Base-by-base conservation (phyloP, 2,113 vertebrate species). In the Ranitomeya imitator region DNA sequence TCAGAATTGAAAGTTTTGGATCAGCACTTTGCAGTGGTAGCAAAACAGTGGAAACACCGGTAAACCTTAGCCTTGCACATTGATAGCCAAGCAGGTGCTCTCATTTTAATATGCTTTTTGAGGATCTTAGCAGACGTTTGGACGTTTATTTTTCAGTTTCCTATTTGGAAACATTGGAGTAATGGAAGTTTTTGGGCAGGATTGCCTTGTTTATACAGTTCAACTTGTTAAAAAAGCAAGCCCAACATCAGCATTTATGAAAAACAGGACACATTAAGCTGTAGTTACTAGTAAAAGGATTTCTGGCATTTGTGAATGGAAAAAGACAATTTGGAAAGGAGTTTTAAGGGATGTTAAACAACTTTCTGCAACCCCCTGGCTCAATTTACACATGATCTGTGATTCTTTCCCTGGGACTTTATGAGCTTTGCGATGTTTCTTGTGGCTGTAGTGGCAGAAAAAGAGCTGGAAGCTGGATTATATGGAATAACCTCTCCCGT, bases 181-280 rank as follows among this genome's bases (percentile, higher is more conserved):
- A 86, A 86, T 86, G 85, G 85, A 86, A 86, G 85, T 76, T 86
- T 86, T 76, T 69, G 73, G 85, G 55, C 71, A 86, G 85, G 73
- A 78, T 76, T 61, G 55, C 37, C 71, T 86, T 86, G 85, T 86
- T 86, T 86, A 86, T 86, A 77, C 73, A 78, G 85, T 77, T 77
- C 74, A 78, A 78, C 85, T 86, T 86, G 85, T 86, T 86, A 86
- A 86, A 86, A 84, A 74, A 78, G 54, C 73, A 86, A 77, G 74
- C 78, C 85, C 85, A 86, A 86, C 85, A 86, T 86, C 73, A 86
- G 85, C 85, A 86, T 78, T 86, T 78, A 77, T 86, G 74, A 86
- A 77, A 76, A 77, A 86, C 85, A 86, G 85, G 85, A 86, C 85
- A 63, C 59, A 86, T 86, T 86, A 86, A 86, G 85, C 85, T 86